Percentiles rank a stretch among this genome's conserved stretches.
Evolutionary conservation across 2,113 vertebrate species (phyloP).

Genomic region (Callipepla californica): DNA sequence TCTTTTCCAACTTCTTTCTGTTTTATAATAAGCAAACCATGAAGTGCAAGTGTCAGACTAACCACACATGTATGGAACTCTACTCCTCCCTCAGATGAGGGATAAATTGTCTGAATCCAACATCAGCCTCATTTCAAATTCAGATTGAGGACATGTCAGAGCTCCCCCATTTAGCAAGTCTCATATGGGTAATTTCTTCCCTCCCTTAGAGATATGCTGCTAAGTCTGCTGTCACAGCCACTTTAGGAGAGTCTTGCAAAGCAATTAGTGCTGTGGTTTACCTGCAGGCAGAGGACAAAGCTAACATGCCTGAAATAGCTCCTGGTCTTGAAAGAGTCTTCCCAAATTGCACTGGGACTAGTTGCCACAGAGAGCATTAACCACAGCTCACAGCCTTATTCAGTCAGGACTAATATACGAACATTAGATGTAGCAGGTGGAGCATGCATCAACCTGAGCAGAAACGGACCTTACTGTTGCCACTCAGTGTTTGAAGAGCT

Average conservation of each 20-base stretch:
- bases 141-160: neutral
- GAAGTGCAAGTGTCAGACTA: neutral
- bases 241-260: neutral
- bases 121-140: neutral
- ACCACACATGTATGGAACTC: neutral
- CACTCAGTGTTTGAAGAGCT: neutral
- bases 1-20: neutral
- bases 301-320: slow-evolving; percentile 1
- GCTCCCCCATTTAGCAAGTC: neutral
- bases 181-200: neutral
- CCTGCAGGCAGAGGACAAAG: slow-evolving; percentile 9
- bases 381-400: neutral
- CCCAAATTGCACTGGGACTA: slow-evolving; percentile 6
- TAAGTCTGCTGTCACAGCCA: neutral
- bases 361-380: neutral
- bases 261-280: neutral
- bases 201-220: neutral
- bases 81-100: neutral
- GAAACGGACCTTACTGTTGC: neutral
- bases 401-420: neutral
- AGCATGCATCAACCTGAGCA: neutral
- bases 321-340: neutral
- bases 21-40: neutral
- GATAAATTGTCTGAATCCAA: neutral
- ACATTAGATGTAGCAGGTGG: neutral